Evolutionary conservation across 2,113 vertebrate genomes (phyloP).

Genomic region (Python bivittatus): DNA sequence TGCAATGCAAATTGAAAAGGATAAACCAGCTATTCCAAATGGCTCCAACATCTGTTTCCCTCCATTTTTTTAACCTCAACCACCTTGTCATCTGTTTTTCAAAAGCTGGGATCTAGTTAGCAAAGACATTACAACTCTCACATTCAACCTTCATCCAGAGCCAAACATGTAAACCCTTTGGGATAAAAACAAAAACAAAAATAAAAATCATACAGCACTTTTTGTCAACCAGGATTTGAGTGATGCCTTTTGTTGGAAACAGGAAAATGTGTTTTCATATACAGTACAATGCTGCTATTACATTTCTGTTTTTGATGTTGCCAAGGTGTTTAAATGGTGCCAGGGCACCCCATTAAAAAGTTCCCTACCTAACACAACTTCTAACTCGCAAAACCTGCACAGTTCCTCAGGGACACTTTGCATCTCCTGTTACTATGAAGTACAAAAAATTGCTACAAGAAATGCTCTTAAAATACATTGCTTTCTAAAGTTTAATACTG

Average conservation of each 20-base stretch:
- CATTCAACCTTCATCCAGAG: neutral
- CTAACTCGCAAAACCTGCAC: neutral
- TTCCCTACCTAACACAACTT: neutral
- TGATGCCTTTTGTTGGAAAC: neutral
- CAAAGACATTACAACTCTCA: neutral
- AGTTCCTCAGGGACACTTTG: neutral
- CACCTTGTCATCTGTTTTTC: neutral
- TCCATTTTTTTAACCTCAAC: neutral
- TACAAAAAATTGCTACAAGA: neutral
- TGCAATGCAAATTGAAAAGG: neutral
- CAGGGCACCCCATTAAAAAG: neutral
- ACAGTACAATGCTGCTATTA: no score
- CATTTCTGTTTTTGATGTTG: neutral
- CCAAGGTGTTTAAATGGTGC: neutral
- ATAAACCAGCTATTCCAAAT: neutral
- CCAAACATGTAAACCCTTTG: neutral
- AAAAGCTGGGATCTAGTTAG: slow-evolving; percentile 18
- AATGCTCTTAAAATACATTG: neutral
- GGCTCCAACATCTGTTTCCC: neutral
- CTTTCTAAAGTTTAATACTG: neutral
- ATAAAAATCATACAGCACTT: no score
- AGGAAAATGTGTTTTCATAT: neutral
- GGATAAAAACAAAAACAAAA: neutral
- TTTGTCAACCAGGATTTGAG: neutral
- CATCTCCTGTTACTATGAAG: neutral